phyloP scores from a whole-genome alignment of 2,797 vertebrate species.

The Paratrypauchen microcephalus region DNA sequence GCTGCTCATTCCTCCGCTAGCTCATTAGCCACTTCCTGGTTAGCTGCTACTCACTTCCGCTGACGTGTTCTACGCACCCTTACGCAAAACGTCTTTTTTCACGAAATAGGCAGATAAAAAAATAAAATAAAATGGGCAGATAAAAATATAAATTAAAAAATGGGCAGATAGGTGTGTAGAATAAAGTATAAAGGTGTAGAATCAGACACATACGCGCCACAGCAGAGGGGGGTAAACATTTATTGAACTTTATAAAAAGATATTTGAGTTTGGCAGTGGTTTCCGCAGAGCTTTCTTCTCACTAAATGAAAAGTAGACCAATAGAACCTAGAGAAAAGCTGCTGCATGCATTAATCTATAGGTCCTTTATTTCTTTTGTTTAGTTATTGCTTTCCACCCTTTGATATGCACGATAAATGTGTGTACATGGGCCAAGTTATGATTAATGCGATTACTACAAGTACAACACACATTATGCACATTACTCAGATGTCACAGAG shows the following conservation, averaged over 20 bases:
- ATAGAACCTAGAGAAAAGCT: conserved; percentile 31
- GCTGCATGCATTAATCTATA: conserved; percentile 37
- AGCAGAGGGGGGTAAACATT: conserved; percentile 31
- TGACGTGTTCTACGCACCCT: conserved; percentile 49
- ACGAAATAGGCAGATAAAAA: not conserved
- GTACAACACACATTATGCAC: too few relatives aligned
- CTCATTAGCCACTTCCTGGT: conserved; percentile 63
- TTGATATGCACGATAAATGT: not conserved
- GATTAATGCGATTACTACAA: too few relatives aligned
- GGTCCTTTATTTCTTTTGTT: not conserved
- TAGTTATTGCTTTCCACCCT: not conserved
- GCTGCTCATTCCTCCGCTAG: conserved; percentile 57
- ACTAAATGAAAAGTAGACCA: conserved; percentile 31
- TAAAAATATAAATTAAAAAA: too few relatives aligned
- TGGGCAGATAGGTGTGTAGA: not conserved
- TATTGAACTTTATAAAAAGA: conserved; percentile 42
- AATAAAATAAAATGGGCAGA: too few relatives aligned
- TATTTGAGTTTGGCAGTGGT: conserved; percentile 18
- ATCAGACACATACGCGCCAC: not conserved
- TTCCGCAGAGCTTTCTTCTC: conserved; percentile 22
- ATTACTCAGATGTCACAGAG: too few relatives aligned
- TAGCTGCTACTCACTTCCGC: conserved; percentile 25
- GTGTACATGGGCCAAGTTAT: not conserved
- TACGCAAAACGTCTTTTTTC: conserved; percentile 12
- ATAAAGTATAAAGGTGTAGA: not conserved